A percentile compares a stretch with the other conserved stretches of the same genome.
Conservation (phyloP, 2,888 invertebrate genomes). For the Sicus ferrugineus region DNA sequence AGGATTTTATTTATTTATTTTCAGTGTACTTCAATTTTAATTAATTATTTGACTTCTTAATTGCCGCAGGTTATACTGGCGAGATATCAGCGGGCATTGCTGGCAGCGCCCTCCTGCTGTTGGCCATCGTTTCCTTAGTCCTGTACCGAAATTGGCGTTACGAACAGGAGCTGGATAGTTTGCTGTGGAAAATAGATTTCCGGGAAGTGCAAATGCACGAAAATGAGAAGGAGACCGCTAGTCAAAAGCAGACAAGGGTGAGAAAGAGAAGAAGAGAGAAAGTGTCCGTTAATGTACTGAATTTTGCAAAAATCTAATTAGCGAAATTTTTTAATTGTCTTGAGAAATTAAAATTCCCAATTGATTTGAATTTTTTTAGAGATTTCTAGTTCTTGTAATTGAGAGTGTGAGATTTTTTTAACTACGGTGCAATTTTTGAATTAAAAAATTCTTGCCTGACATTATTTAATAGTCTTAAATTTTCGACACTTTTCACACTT, state of each 20-base stretch:
- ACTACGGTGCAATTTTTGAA: too few species aligned
- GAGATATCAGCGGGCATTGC: constrained; percentile 84
- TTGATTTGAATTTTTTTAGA: too few species aligned
- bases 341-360: too few species aligned
- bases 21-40: neutral
- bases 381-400: too few species aligned
- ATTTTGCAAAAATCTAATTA: too few species aligned
- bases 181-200: constrained; percentile 94
- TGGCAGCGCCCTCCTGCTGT: constrained; percentile 76
- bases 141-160: constrained; percentile 91
- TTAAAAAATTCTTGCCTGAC: too few species aligned
- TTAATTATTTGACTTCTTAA: too few species aligned
- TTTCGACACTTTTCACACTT: too few species aligned
- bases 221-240: constrained; percentile 65
- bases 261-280: neutral
- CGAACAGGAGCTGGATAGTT: constrained; percentile 90
- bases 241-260: constrained; percentile 62
- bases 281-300: too few species aligned
- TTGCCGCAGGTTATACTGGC: constrained; percentile 76
- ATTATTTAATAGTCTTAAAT: too few species aligned
- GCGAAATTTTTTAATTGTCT: too few species aligned
- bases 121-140: constrained; percentile 77
- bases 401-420: too few species aligned
- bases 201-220: constrained; percentile 83
- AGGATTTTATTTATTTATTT: neutral